Conservation (phyloP, 2,113 vertebrate genomes). For the Chloebia gouldiae region DNA sequence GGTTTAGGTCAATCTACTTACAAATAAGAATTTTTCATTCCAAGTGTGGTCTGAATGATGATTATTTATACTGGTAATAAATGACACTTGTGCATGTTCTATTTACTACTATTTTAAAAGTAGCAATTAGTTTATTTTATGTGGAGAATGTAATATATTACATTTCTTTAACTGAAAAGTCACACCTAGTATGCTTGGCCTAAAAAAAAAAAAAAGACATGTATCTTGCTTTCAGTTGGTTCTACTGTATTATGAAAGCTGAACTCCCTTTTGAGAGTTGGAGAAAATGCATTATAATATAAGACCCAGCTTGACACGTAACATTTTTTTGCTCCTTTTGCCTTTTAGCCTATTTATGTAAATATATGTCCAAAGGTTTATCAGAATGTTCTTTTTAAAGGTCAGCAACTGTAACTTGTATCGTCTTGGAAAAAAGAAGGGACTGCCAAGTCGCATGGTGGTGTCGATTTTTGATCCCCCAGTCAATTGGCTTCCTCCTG, state of each 20-base stretch:
- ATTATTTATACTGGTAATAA: neutral
- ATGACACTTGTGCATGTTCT: neutral
- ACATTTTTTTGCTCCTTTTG: neutral
- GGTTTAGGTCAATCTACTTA: neutral
- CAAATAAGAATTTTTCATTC: neutral
- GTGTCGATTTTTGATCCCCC: conserved; percentile 99
- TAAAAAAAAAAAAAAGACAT: neutral
- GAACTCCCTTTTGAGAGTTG: neutral
- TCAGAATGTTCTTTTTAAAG: conserved; percentile 35
- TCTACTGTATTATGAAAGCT: neutral
- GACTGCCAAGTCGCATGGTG: conserved; percentile 97
- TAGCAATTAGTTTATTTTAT: neutral
- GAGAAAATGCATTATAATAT: neutral
- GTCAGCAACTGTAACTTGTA: conserved; percentile 98
- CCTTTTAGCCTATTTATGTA: neutral
- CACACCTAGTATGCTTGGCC: neutral
- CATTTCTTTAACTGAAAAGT: neutral
- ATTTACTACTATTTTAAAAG: neutral
- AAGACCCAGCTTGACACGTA: neutral
- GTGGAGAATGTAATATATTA: neutral
- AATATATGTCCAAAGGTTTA: neutral
- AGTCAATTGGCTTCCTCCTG: conserved; percentile 97
- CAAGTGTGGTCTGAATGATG: neutral
- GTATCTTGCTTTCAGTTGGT: neutral
- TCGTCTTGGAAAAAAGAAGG: conserved; percentile 97